Evolutionary conservation across 2,113 vertebrate species (phyloP).

Genomic region (Toxostoma redivivum): DNA sequence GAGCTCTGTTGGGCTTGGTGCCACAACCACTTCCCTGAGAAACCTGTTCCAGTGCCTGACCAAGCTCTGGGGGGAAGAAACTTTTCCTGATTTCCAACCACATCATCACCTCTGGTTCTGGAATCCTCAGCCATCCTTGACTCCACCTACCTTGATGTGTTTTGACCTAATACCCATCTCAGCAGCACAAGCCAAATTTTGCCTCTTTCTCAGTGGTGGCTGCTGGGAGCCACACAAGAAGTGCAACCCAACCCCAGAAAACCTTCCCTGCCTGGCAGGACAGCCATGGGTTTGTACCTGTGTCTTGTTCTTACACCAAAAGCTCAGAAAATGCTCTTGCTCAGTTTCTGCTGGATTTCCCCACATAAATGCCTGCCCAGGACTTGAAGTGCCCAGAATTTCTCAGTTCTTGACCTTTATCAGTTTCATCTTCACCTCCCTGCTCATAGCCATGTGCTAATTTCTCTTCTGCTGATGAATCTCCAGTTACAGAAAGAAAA

Average conservation of each 20-base stretch:
- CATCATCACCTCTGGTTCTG: background rate
- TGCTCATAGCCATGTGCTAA: background rate
- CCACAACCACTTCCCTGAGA: no score
- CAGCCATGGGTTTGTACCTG: background rate
- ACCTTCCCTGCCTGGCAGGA: background rate
- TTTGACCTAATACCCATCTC: background rate
- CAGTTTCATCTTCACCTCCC: background rate
- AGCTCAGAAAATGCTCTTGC: background rate
- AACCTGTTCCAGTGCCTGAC: background rate
- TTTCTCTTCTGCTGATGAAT: background rate
- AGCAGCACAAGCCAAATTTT: background rate
- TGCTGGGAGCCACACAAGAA: no score
- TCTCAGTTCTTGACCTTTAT: background rate
- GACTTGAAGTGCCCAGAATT: background rate
- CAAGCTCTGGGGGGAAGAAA: background rate
- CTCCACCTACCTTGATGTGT: accelerated
- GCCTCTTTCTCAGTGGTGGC: background rate
- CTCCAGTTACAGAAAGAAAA: background rate
- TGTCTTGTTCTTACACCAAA: background rate
- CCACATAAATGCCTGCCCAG: background rate
- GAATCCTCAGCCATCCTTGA: background rate
- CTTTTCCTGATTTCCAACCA: background rate
- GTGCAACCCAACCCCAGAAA: background rate
- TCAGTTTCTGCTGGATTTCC: background rate
- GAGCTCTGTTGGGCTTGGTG: background rate